phyloP scores from a whole-genome alignment of 2,888 invertebrate genomes.

The Branchipolynoe longqiensis region DNA sequence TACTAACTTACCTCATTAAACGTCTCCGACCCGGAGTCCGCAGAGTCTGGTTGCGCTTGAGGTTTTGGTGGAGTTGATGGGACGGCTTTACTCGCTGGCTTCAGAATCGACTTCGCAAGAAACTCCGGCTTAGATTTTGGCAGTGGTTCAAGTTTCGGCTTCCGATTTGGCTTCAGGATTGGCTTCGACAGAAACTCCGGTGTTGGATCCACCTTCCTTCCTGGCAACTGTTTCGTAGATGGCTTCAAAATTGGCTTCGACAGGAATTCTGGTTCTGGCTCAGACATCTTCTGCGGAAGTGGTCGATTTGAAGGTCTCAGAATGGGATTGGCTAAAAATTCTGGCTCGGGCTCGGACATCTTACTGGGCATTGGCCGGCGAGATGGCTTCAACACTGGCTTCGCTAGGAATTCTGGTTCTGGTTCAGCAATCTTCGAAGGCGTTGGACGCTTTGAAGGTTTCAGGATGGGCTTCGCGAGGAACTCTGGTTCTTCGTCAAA shows the following conservation, averaged over 20 bases:
- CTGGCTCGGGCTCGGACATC: slow-evolving; percentile 16
- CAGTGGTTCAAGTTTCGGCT: slow-evolving; percentile 21
- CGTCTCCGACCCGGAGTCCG: not conserved
- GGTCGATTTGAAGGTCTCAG: slow-evolving; percentile 21
- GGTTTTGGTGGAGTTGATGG: slow-evolving; percentile 28
- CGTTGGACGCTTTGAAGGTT: slow-evolving; percentile 17
- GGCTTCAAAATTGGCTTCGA: slow-evolving; percentile 35
- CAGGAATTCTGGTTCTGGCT: slow-evolving; percentile 45
- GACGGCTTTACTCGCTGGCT: not conserved
- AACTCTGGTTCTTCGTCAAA: slow-evolving; percentile 48
- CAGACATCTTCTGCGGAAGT: not conserved
- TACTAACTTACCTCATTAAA: slow-evolving; percentile 1
- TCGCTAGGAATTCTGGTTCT: slow-evolving; percentile 28
- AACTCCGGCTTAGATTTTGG: slow-evolving; percentile 24
- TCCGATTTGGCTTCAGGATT: slow-evolving; percentile 15
- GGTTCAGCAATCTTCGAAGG: slow-evolving; percentile 2
- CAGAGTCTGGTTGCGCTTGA: not conserved
- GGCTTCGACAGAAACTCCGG: slow-evolving; percentile 46
- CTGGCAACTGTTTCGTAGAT: slow-evolving; percentile 30
- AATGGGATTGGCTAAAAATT: slow-evolving; percentile 31
- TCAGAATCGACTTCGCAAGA: slow-evolving; percentile 34
- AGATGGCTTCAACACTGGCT: slow-evolving; percentile 34
- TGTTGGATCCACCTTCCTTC: slow-evolving; percentile 3
- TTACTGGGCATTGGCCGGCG: not conserved
- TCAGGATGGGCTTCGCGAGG: slow-evolving; percentile 30